phyloP scores from a whole-genome alignment of 2,797 vertebrate species.

The Alca torda region DNA sequence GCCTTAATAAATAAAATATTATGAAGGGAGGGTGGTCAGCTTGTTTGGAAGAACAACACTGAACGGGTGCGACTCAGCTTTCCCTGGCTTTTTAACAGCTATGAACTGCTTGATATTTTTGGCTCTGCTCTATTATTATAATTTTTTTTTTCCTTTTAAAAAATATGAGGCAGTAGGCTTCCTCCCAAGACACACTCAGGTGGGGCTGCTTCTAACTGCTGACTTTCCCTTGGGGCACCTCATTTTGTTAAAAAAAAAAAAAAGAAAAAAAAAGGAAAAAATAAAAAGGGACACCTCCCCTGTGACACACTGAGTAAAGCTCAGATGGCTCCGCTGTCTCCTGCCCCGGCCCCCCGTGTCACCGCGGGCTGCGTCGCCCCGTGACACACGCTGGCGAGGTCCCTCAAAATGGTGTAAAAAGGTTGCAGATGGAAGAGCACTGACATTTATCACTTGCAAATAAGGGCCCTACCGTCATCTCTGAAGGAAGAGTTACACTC shows the following conservation, averaged over 20 bases:
- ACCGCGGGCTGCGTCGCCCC: background rate
- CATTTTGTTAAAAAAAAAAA: conserved; percentile 19
- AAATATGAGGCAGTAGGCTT: conserved; percentile 74
- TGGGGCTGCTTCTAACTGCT: conserved; percentile 67
- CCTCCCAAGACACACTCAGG: conserved; percentile 80
- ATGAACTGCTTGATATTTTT: conserved; percentile 78
- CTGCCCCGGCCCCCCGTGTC: background rate
- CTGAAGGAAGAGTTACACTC: background rate
- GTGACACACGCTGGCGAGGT: background rate
- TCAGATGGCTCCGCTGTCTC: background rate
- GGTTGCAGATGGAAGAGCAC: conserved; percentile 47
- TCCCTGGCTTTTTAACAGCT: conserved; percentile 76
- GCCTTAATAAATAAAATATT: conserved; percentile 69
- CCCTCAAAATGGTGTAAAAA: conserved; percentile 33
- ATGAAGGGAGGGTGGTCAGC: conserved; percentile 70
- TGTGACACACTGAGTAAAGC: background rate
- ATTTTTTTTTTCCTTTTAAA: conserved; percentile 70
- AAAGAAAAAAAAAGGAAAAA: background rate
- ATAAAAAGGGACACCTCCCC: background rate
- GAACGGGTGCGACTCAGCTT: conserved; percentile 71
- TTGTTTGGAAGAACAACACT: conserved; percentile 76
- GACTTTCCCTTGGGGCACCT: conserved; percentile 61
- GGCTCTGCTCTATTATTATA: conserved; percentile 71
- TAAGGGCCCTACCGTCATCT: background rate
- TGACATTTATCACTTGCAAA: conserved; percentile 60